Percentiles rank a stretch among this genome's conserved stretches.
phyloP scores from a whole-genome alignment of 1,140 invertebrate species.

The Hylyphantes graminicola region DNA sequence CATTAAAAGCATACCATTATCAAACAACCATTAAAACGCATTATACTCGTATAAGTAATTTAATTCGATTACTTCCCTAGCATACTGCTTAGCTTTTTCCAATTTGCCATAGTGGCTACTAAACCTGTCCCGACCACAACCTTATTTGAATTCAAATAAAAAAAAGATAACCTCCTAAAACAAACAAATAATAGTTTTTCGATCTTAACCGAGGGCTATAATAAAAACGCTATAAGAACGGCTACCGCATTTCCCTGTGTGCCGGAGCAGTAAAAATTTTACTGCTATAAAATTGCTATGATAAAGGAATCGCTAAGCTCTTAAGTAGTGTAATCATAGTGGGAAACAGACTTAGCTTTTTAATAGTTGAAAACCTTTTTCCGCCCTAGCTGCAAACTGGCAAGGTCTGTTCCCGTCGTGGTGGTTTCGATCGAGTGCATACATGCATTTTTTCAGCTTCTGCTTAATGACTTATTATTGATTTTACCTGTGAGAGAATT shows the following conservation, averaged over 20 bases:
- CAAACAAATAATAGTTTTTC: constrained; percentile 33
- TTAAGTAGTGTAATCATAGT: constrained; percentile 48
- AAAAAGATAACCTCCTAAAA: constrained; percentile 24
- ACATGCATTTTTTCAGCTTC: constrained; percentile 4
- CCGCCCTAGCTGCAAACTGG: constrained; percentile 29
- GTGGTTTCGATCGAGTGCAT: background rate
- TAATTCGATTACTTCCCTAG: too few relatives aligned
- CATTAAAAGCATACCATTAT: too few relatives aligned
- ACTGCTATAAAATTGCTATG: constrained; percentile 49
- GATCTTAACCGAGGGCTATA: background rate
- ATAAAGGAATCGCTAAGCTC: constrained; percentile 54
- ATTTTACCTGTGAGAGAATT: constrained; percentile 55
- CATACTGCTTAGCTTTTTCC: too few relatives aligned
- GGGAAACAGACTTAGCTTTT: constrained; percentile 50
- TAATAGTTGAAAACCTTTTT: constrained; percentile 24
- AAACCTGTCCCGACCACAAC: background rate
- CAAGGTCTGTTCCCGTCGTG: background rate
- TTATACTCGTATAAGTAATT: too few relatives aligned
- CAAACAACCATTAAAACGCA: too few relatives aligned
- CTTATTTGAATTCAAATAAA: constrained; percentile 31
- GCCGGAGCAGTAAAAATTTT: constrained; percentile 52
- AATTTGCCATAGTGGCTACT: background rate
- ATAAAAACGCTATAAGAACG: constrained; percentile 37
- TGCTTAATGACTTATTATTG: constrained; percentile 55
- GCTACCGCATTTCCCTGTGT: constrained; percentile 20